Evolutionary conservation across 2,888 invertebrate species (phyloP), one percentile per base, ranked within the genome.

Genomic region (Ctenicera cuprea): DNA sequence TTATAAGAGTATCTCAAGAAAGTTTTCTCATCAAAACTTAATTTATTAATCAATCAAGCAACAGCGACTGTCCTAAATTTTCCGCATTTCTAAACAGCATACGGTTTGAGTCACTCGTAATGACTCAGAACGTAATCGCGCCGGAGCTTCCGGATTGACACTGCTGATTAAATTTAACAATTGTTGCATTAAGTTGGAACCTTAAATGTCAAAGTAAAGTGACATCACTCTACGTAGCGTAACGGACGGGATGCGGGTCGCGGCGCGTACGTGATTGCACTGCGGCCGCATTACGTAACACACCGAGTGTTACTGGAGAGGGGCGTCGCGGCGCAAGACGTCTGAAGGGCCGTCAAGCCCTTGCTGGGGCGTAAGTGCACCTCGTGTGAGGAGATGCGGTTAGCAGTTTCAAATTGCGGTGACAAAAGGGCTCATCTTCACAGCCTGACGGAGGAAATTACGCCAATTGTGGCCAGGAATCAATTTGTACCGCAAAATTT

Each of bases 281-380:
- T 78, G 80, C 82, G 77, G 75, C 79, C 82, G 81, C 80, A 81
- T 83, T 83, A 83, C 81, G 81, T 82, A 83, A 75, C 73, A 65
- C 67, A 77, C 78, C 62, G 69, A 79, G 76, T 69, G 78, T 79
- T 78, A 79, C 77, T 76, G 75, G 73, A 74, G 76, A 76, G 75
- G 80, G 79, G 79, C 81, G 79, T 76, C 79, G 76, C 79, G 78
- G 76, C 79, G 79, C 78, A 76, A 76, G 76, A 75, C 77, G 77
- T 74, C 76, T 52, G 66, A 63, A 71, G 74, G 62, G 68, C 41
- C 61, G 70, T 50, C 64, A 57, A 68, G 63, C 73, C 62, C 68
- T 71, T 57, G 41, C 62, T 14, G 43, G 26, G 62, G 62, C 62
- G 59, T 38, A 45, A 62, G 45, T 62, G 26, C 20, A 59, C 59